phyloP scores from a whole-genome alignment of 2,797 vertebrate species.

The Melanogrammus aeglefinus region DNA sequence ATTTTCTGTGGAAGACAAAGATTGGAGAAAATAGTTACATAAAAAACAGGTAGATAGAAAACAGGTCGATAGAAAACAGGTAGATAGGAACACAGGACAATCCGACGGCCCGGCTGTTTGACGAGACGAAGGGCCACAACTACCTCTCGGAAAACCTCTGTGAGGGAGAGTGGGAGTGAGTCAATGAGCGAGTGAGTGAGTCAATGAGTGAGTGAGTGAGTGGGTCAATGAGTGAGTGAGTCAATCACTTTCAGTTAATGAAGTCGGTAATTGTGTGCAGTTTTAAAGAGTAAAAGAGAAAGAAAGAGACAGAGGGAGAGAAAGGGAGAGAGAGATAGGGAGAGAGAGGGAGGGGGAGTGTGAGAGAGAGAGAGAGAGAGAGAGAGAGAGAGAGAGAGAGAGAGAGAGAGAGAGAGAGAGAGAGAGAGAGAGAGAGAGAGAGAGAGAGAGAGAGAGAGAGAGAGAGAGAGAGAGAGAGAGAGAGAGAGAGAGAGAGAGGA shows the following conservation, averaged over 20 bases:
- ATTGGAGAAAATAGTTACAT: constrained; percentile 21
- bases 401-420: not conserved
- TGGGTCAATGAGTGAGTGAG: not conserved
- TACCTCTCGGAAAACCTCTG: no score
- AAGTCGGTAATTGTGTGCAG: not conserved
- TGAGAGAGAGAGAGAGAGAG: no score
- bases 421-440: not conserved
- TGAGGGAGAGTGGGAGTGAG: not conserved
- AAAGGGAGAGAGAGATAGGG: no score
- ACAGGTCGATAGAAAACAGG: not conserved
- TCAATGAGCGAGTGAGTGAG: constrained; percentile 4
- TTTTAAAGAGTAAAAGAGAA: no score
- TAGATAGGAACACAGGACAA: not conserved
- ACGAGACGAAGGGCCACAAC: no score
- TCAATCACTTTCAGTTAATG: not conserved
- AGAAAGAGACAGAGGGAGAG: no score
- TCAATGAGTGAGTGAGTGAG: constrained; percentile 1
- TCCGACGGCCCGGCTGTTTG: no score
- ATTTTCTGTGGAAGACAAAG: constrained; percentile 71
- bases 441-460: not conserved
- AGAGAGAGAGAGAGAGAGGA: not conserved
- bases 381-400: not conserved
- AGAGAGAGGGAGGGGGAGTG: no score
- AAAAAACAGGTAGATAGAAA: not conserved
- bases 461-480: not conserved